phyloP scores from a whole-genome alignment of 2,888 invertebrate genomes.

The Troides helena region DNA sequence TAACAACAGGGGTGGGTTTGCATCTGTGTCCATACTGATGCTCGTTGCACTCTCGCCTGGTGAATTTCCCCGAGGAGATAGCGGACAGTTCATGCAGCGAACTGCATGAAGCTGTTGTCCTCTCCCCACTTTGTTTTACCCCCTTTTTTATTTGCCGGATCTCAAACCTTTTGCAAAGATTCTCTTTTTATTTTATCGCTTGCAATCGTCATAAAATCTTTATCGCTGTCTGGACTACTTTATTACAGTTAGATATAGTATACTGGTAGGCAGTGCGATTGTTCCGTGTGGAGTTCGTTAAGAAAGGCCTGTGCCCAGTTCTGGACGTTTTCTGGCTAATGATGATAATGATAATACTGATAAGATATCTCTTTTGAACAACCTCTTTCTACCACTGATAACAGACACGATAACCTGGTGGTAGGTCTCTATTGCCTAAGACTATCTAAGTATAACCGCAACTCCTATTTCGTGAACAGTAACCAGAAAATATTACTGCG shows the following conservation, averaged over 20 bases:
- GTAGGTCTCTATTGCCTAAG: too few species aligned
- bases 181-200: constrained; percentile 11
- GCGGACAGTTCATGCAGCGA: constrained; percentile 18
- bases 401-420: too few species aligned
- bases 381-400: too few species aligned
- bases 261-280: neutral
- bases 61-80: constrained; percentile 30
- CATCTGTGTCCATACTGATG: neutral
- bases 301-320: neutral
- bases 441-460: too few species aligned
- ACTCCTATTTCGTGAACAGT: too few species aligned
- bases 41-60: constrained; percentile 22
- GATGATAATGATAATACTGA: neutral
- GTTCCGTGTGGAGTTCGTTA: neutral
- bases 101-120: constrained; percentile 29
- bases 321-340: neutral
- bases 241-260: neutral
- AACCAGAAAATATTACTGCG: too few species aligned
- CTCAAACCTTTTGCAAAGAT: constrained; percentile 10
- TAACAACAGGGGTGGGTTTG: neutral
- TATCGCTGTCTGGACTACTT: neutral
- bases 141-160: constrained; percentile 7
- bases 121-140: constrained; percentile 11
- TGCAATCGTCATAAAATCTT: constrained; percentile 15
- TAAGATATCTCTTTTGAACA: neutral